Percentiles rank a stretch among this genome's conserved stretches.
phyloP scores from a whole-genome alignment of 37 sponge, comb jelly and placozoan species.

The Halichondria panicea region DNA sequence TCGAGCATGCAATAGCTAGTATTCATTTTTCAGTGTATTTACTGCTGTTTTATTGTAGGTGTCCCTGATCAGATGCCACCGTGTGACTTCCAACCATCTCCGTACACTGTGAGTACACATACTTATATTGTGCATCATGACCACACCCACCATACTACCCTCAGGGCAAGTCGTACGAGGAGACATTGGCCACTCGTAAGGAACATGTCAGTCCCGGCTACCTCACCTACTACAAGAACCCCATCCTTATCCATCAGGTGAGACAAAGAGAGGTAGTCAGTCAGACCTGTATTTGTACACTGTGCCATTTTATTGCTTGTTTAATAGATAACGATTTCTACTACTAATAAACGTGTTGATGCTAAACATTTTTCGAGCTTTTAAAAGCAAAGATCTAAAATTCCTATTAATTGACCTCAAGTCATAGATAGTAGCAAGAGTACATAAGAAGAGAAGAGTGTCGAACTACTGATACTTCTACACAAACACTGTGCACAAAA shows the following conservation, averaged over 20 bases:
- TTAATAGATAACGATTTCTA: background rate
- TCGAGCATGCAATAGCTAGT: background rate
- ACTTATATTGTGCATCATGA: background rate
- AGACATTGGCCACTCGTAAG: conserved; percentile 37
- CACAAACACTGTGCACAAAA: too few species aligned
- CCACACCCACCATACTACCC: background rate
- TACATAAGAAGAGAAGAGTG: too few species aligned
- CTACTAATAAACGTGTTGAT: background rate
- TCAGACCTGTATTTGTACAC: too few species aligned
- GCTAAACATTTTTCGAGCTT: background rate
- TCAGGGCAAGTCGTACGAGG: conserved; percentile 75
- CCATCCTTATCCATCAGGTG: conserved; percentile 80
- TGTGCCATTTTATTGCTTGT: too few species aligned
- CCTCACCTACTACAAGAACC: conserved; percentile 79
- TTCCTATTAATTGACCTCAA: too few species aligned
- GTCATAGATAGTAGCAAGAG: too few species aligned
- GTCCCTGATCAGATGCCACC: conserved; percentile 46
- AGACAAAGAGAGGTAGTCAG: background rate
- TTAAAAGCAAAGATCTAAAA: too few species aligned
- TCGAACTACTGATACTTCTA: too few species aligned
- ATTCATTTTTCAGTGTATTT: background rate
- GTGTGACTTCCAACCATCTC: conserved; percentile 50
- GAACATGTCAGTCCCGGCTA: conserved; percentile 63
- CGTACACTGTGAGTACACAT: conserved; percentile 44
- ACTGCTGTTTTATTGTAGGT: background rate